Evolutionary conservation across 2,888 invertebrate species (phyloP).

Genomic region (Perdita meconis): DNA sequence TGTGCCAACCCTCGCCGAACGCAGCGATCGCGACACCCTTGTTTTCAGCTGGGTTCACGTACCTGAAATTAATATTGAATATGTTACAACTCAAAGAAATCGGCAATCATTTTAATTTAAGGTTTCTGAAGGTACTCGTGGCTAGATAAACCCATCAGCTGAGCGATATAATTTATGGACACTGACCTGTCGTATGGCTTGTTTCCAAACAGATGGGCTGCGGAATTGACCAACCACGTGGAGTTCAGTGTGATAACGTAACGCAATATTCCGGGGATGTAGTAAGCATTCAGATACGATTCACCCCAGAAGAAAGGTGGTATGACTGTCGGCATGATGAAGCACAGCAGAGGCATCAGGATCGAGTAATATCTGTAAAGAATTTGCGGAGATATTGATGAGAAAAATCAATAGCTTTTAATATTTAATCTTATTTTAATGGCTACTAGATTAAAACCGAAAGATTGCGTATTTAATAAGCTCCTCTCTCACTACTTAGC

Average conservation of each 20-base stretch:
- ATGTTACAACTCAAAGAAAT: no score
- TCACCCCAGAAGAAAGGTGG: conserved; percentile 91
- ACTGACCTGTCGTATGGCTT: conserved; percentile 90
- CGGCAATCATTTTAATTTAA: no score
- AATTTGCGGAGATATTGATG: neutral
- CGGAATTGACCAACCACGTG: conserved; percentile 96
- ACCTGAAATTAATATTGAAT: conserved; percentile 83
- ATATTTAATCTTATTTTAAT: no score
- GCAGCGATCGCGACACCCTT: conserved; percentile 89
- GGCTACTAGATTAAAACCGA: no score
- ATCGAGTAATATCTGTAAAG: conserved; percentile 87
- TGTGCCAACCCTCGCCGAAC: conserved; percentile 96
- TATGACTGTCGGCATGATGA: conserved; percentile 89
- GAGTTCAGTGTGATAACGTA: conserved; percentile 91
- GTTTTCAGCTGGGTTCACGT: conserved; percentile 92
- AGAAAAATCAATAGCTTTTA: neutral
- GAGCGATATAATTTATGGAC: no score
- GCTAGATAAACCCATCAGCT: no score
- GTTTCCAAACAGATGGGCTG: conserved; percentile 92
- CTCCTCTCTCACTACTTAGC: no score
- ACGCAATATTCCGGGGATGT: conserved; percentile 89
- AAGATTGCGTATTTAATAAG: no score
- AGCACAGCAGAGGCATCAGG: conserved; percentile 89
- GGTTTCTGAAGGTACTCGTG: no score
- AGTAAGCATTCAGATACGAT: conserved; percentile 87